These are phyloP conservation scores for Liopterus haemorrhoidalis DNA, from an alignment of 2,888 invertebrate species.

Conservation along the genomic window DNA sequence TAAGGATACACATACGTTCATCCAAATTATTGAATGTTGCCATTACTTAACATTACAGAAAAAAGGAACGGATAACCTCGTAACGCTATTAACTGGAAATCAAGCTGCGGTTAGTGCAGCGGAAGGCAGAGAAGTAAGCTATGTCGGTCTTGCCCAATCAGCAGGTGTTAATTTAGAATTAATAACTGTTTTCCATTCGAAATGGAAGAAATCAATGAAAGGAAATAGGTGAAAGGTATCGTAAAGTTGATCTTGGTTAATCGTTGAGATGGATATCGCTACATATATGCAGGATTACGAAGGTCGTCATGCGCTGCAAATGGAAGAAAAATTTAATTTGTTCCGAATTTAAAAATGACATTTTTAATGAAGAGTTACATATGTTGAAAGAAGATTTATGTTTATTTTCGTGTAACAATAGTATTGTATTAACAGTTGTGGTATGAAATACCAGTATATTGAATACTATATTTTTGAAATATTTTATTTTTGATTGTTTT, in stretches of 20 bases:
- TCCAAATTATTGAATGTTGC: slow-evolving; percentile 80
- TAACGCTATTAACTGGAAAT: slow-evolving; percentile 71
- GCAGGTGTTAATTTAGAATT: slow-evolving; percentile 78
- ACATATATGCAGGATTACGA: no score
- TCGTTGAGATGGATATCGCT: no score
- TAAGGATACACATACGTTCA: slow-evolving; percentile 65
- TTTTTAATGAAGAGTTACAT: background rate
- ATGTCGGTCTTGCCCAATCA: slow-evolving; percentile 69
- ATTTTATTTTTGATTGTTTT: no score
- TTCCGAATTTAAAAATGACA: background rate
- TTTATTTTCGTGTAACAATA: background rate
- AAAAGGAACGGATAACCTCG: slow-evolving; percentile 55
- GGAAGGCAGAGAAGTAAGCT: slow-evolving; percentile 63
- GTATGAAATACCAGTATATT: no score
- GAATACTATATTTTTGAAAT: no score
- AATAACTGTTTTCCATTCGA: slow-evolving; percentile 74
- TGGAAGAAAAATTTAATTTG: background rate
- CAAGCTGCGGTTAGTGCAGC: slow-evolving; percentile 43
- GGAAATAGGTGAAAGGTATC: slow-evolving; percentile 61
- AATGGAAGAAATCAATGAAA: slow-evolving; percentile 72
- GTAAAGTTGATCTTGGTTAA: background rate
- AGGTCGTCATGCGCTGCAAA: no score
- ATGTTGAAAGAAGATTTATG: background rate
- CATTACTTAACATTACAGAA: slow-evolving; percentile 63
- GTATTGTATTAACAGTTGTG: no score